phyloP scores from a whole-genome alignment of 2,888 invertebrate genomes.

The Prosapia bicincta region DNA sequence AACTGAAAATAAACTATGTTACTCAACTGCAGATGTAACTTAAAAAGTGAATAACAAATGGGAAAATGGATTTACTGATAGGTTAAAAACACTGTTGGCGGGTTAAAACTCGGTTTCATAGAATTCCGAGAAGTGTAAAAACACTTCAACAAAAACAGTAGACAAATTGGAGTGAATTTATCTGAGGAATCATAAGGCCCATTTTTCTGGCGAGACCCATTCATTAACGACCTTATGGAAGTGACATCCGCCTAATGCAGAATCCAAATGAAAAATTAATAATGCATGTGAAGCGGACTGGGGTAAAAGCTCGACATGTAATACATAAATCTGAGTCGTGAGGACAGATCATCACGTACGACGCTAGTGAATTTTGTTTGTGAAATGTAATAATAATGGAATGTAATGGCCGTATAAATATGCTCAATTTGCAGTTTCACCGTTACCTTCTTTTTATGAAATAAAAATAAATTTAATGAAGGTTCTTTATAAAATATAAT shows the following conservation, averaged over 20 bases:
- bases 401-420: background rate
- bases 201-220: background rate
- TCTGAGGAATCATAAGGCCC: background rate
- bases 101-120: background rate
- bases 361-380: background rate
- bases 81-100: background rate
- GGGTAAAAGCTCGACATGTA: background rate
- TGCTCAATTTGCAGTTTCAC: too few relatives aligned
- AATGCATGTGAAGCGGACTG: background rate
- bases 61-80: too few relatives aligned
- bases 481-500: too few relatives aligned
- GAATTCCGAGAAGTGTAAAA: background rate
- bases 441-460: too few relatives aligned
- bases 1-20: too few relatives aligned
- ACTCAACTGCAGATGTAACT: too few relatives aligned
- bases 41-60: too few relatives aligned
- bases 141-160: background rate
- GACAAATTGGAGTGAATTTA: background rate
- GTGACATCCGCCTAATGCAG: background rate
- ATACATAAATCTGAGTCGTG: background rate
- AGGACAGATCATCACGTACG: background rate
- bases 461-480: too few relatives aligned
- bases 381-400: background rate
- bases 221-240: background rate
- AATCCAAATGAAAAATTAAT: constrained; percentile 2